Evolutionary conservation across 2,113 vertebrate genomes (phyloP), one percentile per base, ranked within the genome.

Genomic region (Apodemus sylvaticus): DNA sequence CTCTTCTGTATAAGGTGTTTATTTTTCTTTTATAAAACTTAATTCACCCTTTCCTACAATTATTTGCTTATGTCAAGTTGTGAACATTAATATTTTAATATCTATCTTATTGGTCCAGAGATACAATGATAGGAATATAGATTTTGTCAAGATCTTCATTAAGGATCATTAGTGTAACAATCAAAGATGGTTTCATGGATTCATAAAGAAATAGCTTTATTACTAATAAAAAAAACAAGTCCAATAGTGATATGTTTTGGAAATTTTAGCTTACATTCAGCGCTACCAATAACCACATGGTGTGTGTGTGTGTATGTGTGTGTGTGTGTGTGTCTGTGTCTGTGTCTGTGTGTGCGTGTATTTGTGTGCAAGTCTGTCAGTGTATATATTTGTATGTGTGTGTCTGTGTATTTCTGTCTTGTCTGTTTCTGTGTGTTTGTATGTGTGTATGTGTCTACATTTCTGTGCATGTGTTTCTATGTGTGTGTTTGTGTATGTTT

Each of bases 101-200:
- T 78, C 4, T 48, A 51, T 70, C 62, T 34, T 39, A 87, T 62
- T 90, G 17, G 87, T 2, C 86, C 48, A 81, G 66, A n/a, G 12
- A 51, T 60, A 93, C 10, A 11, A 94, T 53, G 83, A 71, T 12
- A 55, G 34, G 5, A 85, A 74, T n/a, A 96, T 11, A 86, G n/a
- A 74, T 58, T 94, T 31, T 66, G 26, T 87, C 42, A 93, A 76
- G 19, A 87, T 91, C 55, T 95, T 91, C 26, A 81, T 78, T 94
- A 96, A 94, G 85, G n/a, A 68, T 0, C 24, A 81, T 31, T 76
- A 85, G 42, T 71, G 0, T 70, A 92, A 91, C 2, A 89, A 31
- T 51, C 45, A 95, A 96, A 14, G 55, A 89, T 42, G 16, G 78
- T 96, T 91, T 87, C 34, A 60, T 73, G 36, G 39, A 92, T 26